Percentiles rank a stretch among this genome's conserved stretches.
Evolutionary conservation across 2,113 vertebrate species (phyloP).

Genomic region (Pica pica): DNA sequence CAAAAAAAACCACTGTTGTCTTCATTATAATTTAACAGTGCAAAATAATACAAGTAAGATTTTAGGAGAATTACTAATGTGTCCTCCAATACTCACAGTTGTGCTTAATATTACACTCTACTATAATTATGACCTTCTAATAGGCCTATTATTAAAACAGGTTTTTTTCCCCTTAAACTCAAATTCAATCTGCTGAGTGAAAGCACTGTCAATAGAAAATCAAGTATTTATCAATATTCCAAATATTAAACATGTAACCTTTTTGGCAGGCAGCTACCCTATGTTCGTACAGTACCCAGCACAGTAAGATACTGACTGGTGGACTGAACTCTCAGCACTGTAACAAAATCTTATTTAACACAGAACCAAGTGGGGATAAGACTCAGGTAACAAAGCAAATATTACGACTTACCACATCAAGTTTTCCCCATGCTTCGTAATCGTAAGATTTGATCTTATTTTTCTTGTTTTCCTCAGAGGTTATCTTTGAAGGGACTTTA

Average conservation of each 20-base stretch:
- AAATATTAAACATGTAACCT: not conserved
- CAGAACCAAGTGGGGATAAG: not conserved
- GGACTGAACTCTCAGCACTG: not conserved
- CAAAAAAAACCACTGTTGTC: not conserved
- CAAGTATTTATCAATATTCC: not conserved
- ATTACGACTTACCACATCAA: slow-evolving; percentile 85
- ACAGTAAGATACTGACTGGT: not conserved
- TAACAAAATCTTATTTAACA: not conserved
- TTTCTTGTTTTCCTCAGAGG: slow-evolving; percentile 72
- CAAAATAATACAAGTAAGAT: not conserved
- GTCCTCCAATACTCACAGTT: not conserved
- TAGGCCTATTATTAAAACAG: not conserved
- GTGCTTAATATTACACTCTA: not conserved
- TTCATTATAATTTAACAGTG: not conserved
- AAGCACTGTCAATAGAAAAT: not conserved
- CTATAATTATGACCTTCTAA: not conserved
- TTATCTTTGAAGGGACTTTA: slow-evolving; percentile 69
- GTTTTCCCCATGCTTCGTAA: slow-evolving; percentile 93
- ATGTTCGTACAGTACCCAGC: not conserved
- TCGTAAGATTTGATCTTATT: slow-evolving; percentile 86
- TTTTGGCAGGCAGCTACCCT: not conserved
- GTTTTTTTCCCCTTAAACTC: not conserved
- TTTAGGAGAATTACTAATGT: not conserved
- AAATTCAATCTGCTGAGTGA: not conserved
- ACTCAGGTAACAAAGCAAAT: not conserved